Conservation (phyloP, 2,797 vertebrate species). For the Hybognathus amarus region DNA sequence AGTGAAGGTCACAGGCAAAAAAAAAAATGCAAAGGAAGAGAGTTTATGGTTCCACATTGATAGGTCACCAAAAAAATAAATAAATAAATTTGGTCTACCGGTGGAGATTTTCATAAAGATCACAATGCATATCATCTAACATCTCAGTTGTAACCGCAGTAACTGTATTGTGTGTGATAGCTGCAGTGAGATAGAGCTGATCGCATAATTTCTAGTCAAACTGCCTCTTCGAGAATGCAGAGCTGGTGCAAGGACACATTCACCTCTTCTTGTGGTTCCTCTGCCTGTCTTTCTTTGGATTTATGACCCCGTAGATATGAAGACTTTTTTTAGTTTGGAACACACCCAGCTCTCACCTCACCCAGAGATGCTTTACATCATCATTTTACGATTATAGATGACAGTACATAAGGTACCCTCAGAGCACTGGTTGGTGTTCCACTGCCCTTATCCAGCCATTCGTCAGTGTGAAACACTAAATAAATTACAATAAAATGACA, state of each 20-base stretch:
- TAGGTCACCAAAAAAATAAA: neutral
- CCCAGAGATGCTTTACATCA: conserved; percentile 33
- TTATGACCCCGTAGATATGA: conserved; percentile 38
- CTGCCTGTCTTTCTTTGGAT: conserved; percentile 19
- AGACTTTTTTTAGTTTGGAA: conserved; percentile 36
- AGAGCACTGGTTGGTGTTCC: neutral
- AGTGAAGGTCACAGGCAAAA: neutral
- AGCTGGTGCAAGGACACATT: conserved; percentile 41
- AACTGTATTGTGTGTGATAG: conserved; percentile 17
- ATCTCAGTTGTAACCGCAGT: conserved; percentile 19
- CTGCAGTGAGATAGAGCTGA: conserved; percentile 37
- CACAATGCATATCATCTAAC: conserved; percentile 5
- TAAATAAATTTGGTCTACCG: no score
- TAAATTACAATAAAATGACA: conserved; percentile 36
- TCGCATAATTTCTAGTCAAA: conserved; percentile 35
- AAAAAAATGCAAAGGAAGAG: neutral
- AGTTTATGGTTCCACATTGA: neutral
- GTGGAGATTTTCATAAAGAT: neutral
- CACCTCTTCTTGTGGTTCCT: conserved; percentile 38
- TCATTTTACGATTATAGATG: conserved; percentile 37
- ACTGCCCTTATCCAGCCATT: conserved; percentile 19
- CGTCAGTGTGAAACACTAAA: neutral
- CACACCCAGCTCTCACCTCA: conserved; percentile 31
- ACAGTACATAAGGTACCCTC: conserved; percentile 20
- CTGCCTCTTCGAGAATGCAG: conserved; percentile 33